phyloP scores from a whole-genome alignment of 2,888 invertebrate genomes.

The Netelia fuscicornis region DNA sequence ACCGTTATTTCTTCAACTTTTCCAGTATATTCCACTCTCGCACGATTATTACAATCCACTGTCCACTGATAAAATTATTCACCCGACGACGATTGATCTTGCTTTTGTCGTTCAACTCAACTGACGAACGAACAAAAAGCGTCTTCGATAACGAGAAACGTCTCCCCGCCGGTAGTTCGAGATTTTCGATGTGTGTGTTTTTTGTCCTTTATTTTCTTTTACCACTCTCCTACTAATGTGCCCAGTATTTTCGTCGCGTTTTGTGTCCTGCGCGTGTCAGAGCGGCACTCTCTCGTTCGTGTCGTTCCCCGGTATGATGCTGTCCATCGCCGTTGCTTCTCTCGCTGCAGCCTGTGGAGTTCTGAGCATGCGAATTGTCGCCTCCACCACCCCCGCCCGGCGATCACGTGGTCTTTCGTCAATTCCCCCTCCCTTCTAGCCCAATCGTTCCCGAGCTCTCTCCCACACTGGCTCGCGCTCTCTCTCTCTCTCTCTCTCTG shows the following conservation, averaged over 20 bases:
- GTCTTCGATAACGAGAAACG: not conserved
- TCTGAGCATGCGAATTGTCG: constrained; percentile 84
- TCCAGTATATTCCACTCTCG: too few species aligned
- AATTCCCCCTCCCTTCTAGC: constrained; percentile 57
- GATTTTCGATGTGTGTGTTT: constrained; percentile 58
- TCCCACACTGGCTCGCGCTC: not conserved
- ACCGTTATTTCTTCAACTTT: too few species aligned
- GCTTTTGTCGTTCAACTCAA: too few species aligned
- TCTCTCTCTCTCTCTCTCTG: constrained; percentile 55
- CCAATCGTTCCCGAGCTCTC: too few species aligned
- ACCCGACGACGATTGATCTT: too few species aligned
- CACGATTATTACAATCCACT: too few species aligned
- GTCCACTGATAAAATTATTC: too few species aligned
- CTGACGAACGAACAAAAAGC: not conserved
- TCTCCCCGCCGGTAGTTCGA: constrained; percentile 29
- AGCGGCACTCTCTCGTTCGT: constrained; percentile 14
- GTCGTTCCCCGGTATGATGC: constrained; percentile 68
- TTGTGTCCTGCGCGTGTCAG: not conserved
- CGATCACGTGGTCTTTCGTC: constrained; percentile 80
- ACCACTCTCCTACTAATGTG: not conserved
- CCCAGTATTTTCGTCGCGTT: not conserved
- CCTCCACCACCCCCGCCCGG: constrained; percentile 82
- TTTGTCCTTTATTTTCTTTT: constrained; percentile 10
- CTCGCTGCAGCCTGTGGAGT: constrained; percentile 81
- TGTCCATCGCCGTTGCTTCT: constrained; percentile 17